Percentiles rank a stretch among this genome's conserved stretches.
Conservation (phyloP, 2,888 invertebrate genomes). For the Phortica okadai region DNA sequence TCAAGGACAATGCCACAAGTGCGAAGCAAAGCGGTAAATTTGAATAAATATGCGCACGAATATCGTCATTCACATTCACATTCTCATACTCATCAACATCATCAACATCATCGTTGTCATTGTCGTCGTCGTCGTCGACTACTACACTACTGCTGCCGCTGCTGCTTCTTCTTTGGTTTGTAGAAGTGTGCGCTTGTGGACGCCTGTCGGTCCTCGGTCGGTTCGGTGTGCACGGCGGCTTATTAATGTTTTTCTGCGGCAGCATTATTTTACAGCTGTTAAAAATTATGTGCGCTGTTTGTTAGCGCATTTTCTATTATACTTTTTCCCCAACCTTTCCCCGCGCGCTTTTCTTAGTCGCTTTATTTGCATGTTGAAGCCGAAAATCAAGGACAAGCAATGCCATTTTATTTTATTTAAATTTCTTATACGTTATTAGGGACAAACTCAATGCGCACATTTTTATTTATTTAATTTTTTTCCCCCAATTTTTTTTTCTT, state of each 20-base stretch:
- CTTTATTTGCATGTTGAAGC: constrained; percentile 9
- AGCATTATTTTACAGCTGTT: constrained; percentile 73
- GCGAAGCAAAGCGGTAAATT: constrained; percentile 46
- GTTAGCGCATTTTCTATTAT: constrained; percentile 31
- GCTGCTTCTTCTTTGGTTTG: not conserved
- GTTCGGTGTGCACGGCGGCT: constrained; percentile 38
- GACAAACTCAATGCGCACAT: constrained; percentile 9
- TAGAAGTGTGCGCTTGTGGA: constrained; percentile 34
- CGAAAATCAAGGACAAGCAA: constrained; percentile 54
- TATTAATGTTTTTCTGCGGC: constrained; percentile 66
- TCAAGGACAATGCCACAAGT: not conserved
- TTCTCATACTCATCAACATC: too few relatives aligned
- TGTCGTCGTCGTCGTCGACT: not conserved
- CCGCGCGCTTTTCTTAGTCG: constrained; percentile 1
- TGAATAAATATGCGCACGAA: constrained; percentile 69
- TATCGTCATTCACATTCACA: constrained; percentile 48
- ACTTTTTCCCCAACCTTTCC: not conserved
- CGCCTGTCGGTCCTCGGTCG: not conserved
- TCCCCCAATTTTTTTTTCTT: not conserved
- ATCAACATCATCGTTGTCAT: not conserved
- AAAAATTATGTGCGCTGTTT: constrained; percentile 50
- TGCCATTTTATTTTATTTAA: constrained; percentile 48
- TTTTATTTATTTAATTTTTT: constrained; percentile 13
- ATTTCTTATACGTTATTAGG: constrained; percentile 50
- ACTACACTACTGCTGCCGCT: not conserved